Evolutionary conservation across 2,888 invertebrate genomes (phyloP), one percentile per base, ranked within the genome.

Genomic region (Lithosia quadra): DNA sequence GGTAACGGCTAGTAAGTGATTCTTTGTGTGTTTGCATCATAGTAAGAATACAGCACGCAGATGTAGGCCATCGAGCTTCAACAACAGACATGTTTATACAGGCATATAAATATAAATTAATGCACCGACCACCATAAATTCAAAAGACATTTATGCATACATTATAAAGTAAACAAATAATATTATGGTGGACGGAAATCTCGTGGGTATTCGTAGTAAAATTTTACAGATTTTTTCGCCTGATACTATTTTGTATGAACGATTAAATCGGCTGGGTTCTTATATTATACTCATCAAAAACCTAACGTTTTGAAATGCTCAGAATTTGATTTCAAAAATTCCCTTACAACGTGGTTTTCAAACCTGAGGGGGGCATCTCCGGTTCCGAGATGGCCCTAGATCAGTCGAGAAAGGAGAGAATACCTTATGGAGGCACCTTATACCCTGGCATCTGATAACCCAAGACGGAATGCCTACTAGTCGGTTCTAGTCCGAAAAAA

Each of bases 101-200:
- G 33, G 62, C 22, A 62, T 43, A 49, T 28, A 43, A 67, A 56
- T 56, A 67, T 43, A 62, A 62, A 39, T 21, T 39, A 28, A 56
- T 56, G 24, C 24, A 57, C 61, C 56, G 28, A 28, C 22, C 7
- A 43, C 28, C 55, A 61, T 67, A 62, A 67, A 67, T 67, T 28
- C 3, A 39, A 62, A 53, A 56, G 62, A 67, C 56, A 43, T 67
- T 67, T 56, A 67, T 62, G 24, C 67, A 62, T 34, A 53, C 39
- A 56, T 56, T 36, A 55, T 36, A 60, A 55, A 60, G 55, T 55
- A 55, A 55, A 66, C 55, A 55, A 60, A 66, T 28, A 28, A 28
- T 59, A 34, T 59, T 60, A 10, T 60, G 24, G 36, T 11, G 34
- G 53, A 39, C 28, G 53, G 8, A 33, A 61, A 49, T 60, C 36